Evolutionary conservation across 2,113 vertebrate species (phyloP).

Genomic region (Pluvialis apricaria): DNA sequence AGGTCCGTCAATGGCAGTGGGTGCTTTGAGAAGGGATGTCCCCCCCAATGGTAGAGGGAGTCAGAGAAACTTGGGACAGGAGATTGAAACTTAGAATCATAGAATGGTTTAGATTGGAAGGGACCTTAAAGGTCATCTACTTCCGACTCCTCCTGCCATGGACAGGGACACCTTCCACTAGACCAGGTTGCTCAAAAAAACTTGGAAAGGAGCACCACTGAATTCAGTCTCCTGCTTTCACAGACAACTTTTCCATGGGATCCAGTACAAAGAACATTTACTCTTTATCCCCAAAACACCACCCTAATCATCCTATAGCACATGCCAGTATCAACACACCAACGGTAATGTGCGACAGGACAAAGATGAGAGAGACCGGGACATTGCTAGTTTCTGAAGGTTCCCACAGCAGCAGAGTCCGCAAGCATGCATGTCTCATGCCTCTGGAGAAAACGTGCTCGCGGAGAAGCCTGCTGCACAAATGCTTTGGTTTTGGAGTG

Average conservation of each 20-base stretch:
- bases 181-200: background rate
- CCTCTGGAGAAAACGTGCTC: background rate
- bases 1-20: background rate
- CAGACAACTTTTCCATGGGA: background rate
- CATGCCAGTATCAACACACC: background rate
- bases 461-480: background rate
- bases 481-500: background rate
- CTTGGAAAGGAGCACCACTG: background rate
- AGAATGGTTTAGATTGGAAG: background rate
- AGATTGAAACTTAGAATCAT: background rate
- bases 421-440: background rate
- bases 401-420: background rate
- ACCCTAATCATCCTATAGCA: background rate
- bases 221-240: background rate
- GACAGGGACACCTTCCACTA: background rate
- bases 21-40: background rate
- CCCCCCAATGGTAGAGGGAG: background rate
- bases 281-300: background rate
- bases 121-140: background rate
- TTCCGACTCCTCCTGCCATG: background rate
- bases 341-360: background rate
- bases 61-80: background rate
- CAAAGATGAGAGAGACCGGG: background rate
- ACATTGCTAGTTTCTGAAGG: background rate
- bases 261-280: background rate